Percentiles rank a stretch among this genome's conserved stretches.
phyloP scores from a whole-genome alignment of 1,140 invertebrate species.

The Drosophila bifasciata region DNA sequence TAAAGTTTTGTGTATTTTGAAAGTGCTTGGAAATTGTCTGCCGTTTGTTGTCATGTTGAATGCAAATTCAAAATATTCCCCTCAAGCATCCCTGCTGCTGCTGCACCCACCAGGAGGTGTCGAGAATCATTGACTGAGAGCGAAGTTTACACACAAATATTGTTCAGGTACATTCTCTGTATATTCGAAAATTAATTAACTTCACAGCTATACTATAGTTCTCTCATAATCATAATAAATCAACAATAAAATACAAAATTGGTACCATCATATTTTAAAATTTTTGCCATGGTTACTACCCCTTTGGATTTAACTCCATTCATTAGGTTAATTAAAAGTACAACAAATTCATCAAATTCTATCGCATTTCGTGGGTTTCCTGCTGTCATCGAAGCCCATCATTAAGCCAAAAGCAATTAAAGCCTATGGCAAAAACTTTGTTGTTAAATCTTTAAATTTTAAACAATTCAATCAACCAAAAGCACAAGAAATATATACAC shows the following conservation, averaged over 20 bases:
- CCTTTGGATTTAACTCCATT: constrained; percentile 27
- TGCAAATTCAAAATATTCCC: constrained; percentile 25
- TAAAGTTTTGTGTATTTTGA: constrained; percentile 45
- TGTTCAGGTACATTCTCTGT: constrained; percentile 11
- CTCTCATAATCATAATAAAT: constrained; percentile 27
- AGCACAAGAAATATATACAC: constrained; percentile 7
- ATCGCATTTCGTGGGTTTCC: constrained; percentile 43
- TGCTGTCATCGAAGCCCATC: constrained; percentile 66
- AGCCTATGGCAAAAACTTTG: constrained; percentile 40
- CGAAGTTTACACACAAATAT: constrained; percentile 26
- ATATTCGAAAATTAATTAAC: constrained; percentile 45
- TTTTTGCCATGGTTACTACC: constrained; percentile 37
- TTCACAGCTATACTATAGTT: constrained; percentile 9
- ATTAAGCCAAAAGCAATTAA: constrained; percentile 64
- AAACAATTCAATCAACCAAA: constrained; percentile 68
- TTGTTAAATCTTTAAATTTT: constrained; percentile 44
- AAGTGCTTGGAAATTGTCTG: constrained; percentile 33
- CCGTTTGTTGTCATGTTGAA: constrained; percentile 34
- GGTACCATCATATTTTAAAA: constrained; percentile 31
- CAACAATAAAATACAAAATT: constrained; percentile 32
- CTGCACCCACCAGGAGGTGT: constrained; percentile 30
- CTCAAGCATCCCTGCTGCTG: constrained; percentile 6
- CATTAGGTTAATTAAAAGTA: constrained; percentile 80
- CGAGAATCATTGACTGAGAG: constrained; percentile 30
- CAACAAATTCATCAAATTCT: constrained; percentile 28